Evolutionary conservation across 1,140 invertebrate genomes (phyloP), one percentile per base, ranked within the genome.

Genomic region (Zaprionus inermis): DNA sequence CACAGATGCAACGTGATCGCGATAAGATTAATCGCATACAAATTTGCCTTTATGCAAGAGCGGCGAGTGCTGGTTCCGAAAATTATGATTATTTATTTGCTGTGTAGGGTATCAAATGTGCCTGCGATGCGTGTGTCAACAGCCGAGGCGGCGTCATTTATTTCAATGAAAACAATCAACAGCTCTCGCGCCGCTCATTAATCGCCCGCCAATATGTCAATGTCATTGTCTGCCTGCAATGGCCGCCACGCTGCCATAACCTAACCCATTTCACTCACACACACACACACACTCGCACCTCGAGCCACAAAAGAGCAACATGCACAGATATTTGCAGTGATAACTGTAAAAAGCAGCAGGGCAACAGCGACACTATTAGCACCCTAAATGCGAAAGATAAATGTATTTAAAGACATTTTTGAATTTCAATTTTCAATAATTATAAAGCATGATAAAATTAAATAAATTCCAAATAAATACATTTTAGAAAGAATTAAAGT

Each of bases 1-100:
- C 73, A 75, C 81, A 60, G 82, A 85, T 85, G 82, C 82, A 82
- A 89, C 83, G 77, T 80, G 83, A 89, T 88, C 84, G 77, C 80
- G 83, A 88, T 88, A 88, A 88, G 83, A 88, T 88, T 89, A 88
- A 89, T 80, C 77, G 70, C 77, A 84, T 88, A 88, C 83, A 88
- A 88, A 88, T 88, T 88, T 88, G 83, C 80, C 78, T 83, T 80
- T 84, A 80, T 75, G 84, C 79, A 38, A 72, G 60, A 72, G 70
- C 82, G 80, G 61, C 72, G 54, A 73, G 30, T 4, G 24, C 24
- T 73, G 65, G 49, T 56, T 38, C 65, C 57, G 18, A 78, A 77
- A 77, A 77, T 83, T 77, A 86, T 79, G 63, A 86, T 86, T 86
- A 84, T 85, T 84, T 84, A 84, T 84, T 49, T 49, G 44, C 44